Base-by-base conservation (phyloP, 1,140 invertebrate species). In the Subanguina moxae region DNA sequence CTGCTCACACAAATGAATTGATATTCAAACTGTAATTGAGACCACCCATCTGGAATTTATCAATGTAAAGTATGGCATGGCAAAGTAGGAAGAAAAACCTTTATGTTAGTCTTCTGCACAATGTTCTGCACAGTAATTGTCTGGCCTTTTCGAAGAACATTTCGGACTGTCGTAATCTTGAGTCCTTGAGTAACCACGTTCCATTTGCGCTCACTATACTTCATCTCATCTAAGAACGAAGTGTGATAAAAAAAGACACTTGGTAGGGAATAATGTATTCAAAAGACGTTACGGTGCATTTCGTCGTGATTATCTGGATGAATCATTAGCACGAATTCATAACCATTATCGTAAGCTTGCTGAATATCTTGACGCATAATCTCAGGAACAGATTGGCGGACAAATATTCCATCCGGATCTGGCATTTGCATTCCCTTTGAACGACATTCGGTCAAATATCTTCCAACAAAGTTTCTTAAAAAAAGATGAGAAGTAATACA, bases 131-230 rank as follows among this genome's bases (percentile, higher is more conserved):
- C 15, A 5, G 73, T 75, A 5, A 48, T 23, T 3, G 27, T 7
- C 11, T 71, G 42, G 48, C 42, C 17, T 38, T 64, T 78, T 11
- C 15, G 11, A 0, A 74, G 17, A 8, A 69, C 30, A 32, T 67
- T 45, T 3, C 30, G n/a, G 5, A 74, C 57, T 13, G 61, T 75
- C 25, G 45, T 43, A 3, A 78, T 45, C 46, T 61, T 69, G 7
- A 75, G 17, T 13, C 73, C 73, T 32, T 75, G 73, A 5, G 73
- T 74, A 17, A 78, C 17, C 1, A 75, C 57, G 11, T 68, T 57
- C 0, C 42, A 42, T 5, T 56, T 30, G 7, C 46, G 62, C 56
- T 75, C 73, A 30, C n/a, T 13, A 5, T 23, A 38, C 56, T 75
- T 75, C 62, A 75, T 77, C 27, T 8, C 13, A 38, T 73, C 74